phyloP scores from a whole-genome alignment of 1,140 invertebrate species.

The Lepidurus apus region DNA sequence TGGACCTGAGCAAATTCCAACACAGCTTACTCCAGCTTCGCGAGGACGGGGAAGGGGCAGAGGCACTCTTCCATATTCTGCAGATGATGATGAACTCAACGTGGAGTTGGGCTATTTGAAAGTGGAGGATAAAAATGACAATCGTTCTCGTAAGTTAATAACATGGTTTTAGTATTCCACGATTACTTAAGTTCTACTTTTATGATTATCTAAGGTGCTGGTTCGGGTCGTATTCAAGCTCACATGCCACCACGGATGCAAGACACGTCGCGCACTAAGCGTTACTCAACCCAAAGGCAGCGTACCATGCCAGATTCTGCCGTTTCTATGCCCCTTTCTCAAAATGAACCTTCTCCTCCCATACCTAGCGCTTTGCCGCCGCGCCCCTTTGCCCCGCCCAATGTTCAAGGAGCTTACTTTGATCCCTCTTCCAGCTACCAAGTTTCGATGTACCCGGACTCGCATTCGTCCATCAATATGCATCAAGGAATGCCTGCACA shows the following conservation, averaged over 20 bases:
- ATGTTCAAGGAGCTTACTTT: conserved; percentile 2
- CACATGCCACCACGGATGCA: conserved; percentile 40
- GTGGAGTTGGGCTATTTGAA: background rate
- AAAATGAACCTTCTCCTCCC: conserved; percentile 4
- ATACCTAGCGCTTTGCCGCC: conserved; percentile 11
- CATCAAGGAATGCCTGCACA: background rate
- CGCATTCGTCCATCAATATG: background rate
- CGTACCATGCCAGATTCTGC: conserved; percentile 40
- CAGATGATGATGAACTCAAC: background rate
- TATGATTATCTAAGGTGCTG: background rate
- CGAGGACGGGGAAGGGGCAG: background rate
- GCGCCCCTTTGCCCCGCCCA: conserved; percentile 9
- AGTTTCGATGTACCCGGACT: conserved; percentile 17
- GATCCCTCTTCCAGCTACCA: conserved; percentile 13
- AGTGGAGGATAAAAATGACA: background rate
- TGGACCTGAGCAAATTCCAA: background rate
- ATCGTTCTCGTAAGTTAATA: background rate
- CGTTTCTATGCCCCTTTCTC: background rate
- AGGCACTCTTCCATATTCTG: background rate
- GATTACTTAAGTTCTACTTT: background rate
- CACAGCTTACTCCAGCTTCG: background rate
- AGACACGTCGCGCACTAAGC: conserved; percentile 56
- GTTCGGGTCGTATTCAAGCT: conserved; percentile 28
- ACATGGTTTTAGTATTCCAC: background rate
- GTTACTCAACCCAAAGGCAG: conserved; percentile 68